Base-by-base conservation (phyloP, 2,888 invertebrate genomes). In the Hirtodrosophila confusa region DNA sequence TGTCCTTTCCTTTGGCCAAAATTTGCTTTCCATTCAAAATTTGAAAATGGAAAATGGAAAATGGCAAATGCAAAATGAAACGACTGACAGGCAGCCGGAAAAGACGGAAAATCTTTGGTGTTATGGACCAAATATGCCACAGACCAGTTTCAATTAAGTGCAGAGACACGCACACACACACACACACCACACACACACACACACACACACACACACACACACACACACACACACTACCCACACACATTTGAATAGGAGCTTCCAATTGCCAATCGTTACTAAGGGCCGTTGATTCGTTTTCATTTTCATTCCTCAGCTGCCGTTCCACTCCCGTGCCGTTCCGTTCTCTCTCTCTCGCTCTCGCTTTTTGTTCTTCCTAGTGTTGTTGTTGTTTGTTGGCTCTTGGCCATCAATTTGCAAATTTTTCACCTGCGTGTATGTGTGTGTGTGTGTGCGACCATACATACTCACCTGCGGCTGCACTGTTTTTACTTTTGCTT, bases 361-460 rank as follows among this genome's bases (percentile, higher is more conserved):
- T 12, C 5, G 39, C 23, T 51, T 23, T 54, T 29, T 27, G 17
- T 56, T 24, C 4, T n/a, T 27, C 4, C 6, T 39, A 17, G n/a
- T 31, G 9, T 48, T 39, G 29, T 27, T 63, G 51, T 55, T 58
- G 17, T 55, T 54, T 58, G 39, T 11, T 27, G 47, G 51, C 63
- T 63, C 41, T 45, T 57, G 51, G 69, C 71, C 66, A 72, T 72
- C 61, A 72, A 72, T 72, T 70, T 72, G 70, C 70, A 66, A 70
- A 70, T 62, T 69, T 65, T 72, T 72, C 51, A 65, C 61, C 55
- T 54, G 37, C 56, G 27, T 31, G 17, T 43, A 4, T 47, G 24
- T 48, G 39, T 60, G 35, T 36, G 53, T 12, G 37, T 43, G 49
- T 47, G 50, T 41, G 55, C 24, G 24, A n/a, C 4, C 12, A 37